Evolutionary conservation across 2,113 vertebrate genomes (phyloP).

Genomic region (Muntiacus muntjak): DNA sequence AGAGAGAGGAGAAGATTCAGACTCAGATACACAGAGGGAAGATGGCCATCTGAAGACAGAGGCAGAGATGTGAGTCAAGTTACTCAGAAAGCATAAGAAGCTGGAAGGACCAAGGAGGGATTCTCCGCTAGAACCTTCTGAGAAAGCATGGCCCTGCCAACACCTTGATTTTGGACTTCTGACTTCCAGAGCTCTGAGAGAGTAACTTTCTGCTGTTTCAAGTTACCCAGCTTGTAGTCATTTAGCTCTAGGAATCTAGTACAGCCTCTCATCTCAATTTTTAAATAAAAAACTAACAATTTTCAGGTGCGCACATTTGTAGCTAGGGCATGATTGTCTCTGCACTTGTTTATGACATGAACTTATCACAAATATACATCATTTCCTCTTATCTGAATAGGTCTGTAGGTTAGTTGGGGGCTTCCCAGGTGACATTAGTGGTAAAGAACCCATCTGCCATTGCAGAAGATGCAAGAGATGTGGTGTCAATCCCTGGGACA

Average conservation of each 20-base stretch:
- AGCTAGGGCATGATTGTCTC: not conserved
- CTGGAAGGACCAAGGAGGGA: not conserved
- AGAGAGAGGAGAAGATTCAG: not conserved
- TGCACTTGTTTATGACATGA: not conserved
- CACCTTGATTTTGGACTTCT: not conserved
- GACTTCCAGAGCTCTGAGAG: not conserved
- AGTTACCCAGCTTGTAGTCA: not conserved
- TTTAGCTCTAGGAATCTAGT: not conserved
- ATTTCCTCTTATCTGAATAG: not conserved
- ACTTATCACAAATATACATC: not conserved
- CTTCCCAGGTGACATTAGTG: not conserved
- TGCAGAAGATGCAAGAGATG: not conserved
- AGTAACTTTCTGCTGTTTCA: not conserved
- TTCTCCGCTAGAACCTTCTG: not conserved
- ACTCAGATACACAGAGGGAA: not conserved
- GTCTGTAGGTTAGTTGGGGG: not conserved
- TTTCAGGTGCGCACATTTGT: not conserved
- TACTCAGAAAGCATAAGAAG: not conserved
- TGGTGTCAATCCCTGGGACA: not conserved
- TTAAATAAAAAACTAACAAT: constrained; percentile 30
- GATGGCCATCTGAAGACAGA: not conserved
- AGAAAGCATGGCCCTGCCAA: not conserved
- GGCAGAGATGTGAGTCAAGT: not conserved
- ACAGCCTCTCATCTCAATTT: not conserved
- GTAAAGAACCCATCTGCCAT: not conserved